Percentiles rank a stretch among this genome's conserved stretches.
Evolutionary conservation across 2,888 invertebrate genomes (phyloP).

Genomic region (Reticulitermes lucifugus): DNA sequence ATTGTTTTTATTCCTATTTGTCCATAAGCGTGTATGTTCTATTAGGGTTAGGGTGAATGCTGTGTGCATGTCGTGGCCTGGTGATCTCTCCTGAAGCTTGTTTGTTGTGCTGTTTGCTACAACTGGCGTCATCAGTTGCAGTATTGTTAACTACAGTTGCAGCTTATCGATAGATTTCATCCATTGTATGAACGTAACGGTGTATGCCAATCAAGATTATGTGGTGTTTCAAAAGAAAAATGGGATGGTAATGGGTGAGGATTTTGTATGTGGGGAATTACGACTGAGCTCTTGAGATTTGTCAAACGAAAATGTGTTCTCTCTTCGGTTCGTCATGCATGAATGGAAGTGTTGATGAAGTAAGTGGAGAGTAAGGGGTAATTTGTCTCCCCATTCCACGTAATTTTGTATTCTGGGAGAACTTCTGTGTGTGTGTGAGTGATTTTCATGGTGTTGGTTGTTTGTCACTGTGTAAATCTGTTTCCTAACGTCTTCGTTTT

Average conservation of each 20-base stretch:
- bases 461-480: conserved; percentile 26
- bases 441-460: neutral
- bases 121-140: neutral
- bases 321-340: neutral
- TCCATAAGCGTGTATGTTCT: neutral
- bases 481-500: conserved; percentile 8
- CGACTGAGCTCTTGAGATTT: neutral
- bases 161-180: neutral
- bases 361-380: neutral
- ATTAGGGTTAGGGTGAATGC: neutral
- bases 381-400: neutral
- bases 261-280: neutral
- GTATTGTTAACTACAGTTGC: neutral
- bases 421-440: neutral
- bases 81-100: neutral
- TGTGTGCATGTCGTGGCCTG: neutral
- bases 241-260: neutral
- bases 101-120: neutral
- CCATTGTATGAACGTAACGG: neutral
- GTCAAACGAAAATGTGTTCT: neutral
- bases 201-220: neutral
- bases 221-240: neutral
- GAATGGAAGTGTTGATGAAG: neutral
- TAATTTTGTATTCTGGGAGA: neutral
- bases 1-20: neutral